Conservation (phyloP, 35 echinoderm and acorn worm genomes). For the Acanthaster planci region DNA sequence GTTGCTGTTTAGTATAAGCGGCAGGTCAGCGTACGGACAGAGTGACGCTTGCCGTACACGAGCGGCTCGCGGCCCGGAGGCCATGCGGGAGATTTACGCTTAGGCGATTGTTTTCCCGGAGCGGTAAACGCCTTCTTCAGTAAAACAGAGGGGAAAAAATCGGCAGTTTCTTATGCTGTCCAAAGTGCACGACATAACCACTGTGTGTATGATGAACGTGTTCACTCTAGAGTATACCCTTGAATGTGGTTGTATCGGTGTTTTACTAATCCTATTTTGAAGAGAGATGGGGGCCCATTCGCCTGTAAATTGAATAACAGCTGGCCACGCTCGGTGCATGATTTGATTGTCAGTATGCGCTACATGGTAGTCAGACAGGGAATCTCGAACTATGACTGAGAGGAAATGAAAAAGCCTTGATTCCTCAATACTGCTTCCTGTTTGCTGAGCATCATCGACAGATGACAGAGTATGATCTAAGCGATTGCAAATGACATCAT, state of each 20-base stretch:
- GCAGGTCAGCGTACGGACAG: not conserved
- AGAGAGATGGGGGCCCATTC: conserved; percentile 16
- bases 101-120: conserved; percentile 3
- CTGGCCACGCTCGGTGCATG: not conserved
- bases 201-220: not conserved
- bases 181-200: not conserved
- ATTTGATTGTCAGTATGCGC: conserved; percentile 13
- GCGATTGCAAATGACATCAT: no score
- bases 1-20: not conserved
- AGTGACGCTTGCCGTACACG: not conserved
- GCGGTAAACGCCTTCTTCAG: not conserved
- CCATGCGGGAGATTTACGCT: conserved; percentile 2
- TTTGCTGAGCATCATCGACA: no score
- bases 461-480: no score
- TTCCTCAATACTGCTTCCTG: no score
- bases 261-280: conserved; percentile 17
- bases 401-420: no score
- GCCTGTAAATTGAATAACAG: conserved; percentile 29
- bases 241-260: conserved; percentile 21
- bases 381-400: not conserved
- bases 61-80: not conserved
- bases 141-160: not conserved
- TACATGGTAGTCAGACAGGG: not conserved
- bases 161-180: not conserved
- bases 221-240: not conserved